phyloP scores from a whole-genome alignment of 2,888 invertebrate species.

The Sinodicranocentrus sp. region DNA sequence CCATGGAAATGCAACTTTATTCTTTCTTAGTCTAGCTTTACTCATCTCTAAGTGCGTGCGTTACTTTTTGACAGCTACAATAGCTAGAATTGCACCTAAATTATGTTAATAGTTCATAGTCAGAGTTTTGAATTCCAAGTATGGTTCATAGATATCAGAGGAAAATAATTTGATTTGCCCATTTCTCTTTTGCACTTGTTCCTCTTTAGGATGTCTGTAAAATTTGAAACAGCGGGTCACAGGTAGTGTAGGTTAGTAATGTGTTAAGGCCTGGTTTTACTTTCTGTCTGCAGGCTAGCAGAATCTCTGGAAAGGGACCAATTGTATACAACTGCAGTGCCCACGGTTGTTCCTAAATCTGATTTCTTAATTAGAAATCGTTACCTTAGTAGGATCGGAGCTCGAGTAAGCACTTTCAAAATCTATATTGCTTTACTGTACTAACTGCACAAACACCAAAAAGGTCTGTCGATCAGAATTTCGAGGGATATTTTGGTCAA shows the following conservation, averaged over 20 bases:
- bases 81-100: no score
- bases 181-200: no score
- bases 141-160: no score
- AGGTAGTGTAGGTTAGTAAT: neutral
- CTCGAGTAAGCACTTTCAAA: constrained; percentile 79
- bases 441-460: constrained; percentile 52
- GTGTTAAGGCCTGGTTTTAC: constrained; percentile 38
- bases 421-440: constrained; percentile 42
- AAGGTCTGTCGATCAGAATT: constrained; percentile 18
- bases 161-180: no score
- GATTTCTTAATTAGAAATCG: constrained; percentile 83
- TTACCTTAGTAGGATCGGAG: constrained; percentile 82
- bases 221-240: neutral
- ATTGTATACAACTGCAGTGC: constrained; percentile 80
- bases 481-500: no score
- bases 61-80: no score
- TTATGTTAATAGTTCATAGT: no score
- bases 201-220: no score
- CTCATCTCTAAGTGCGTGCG: no score
- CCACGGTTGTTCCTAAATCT: constrained; percentile 77
- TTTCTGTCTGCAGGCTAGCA: constrained; percentile 78
- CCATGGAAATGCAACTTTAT: no score
- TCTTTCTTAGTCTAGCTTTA: no score
- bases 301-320: constrained; percentile 81
- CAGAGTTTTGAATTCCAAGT: no score